Evolutionary conservation across 37 sponge, comb jelly and placozoan genomes (phyloP).

Genomic region (Bolinopsis microptera): DNA sequence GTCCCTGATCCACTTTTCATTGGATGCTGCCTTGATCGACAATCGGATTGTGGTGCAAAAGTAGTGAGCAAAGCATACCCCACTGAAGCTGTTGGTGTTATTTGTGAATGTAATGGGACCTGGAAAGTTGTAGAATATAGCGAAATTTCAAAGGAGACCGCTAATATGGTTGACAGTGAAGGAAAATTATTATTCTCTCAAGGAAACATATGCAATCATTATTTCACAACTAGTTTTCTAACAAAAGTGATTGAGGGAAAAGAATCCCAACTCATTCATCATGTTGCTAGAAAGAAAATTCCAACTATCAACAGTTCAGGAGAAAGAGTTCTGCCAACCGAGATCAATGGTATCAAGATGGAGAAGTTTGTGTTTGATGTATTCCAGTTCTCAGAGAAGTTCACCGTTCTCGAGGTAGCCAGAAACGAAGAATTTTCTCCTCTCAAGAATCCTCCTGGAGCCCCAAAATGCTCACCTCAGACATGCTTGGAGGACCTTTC

Average conservation of each 20-base stretch:
- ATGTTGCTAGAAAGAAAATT: conserved; percentile 94
- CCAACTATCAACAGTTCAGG: conserved; percentile 71
- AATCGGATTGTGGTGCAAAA: conserved; percentile 95
- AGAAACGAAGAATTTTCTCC: conserved; percentile 96
- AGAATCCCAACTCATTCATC: conserved; percentile 74
- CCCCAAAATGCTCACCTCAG: conserved; percentile 83
- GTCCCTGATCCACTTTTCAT: conserved; percentile 98
- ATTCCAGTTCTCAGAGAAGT: conserved; percentile 86
- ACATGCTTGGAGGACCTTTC: conserved; percentile 77
- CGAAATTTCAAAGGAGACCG: conserved; percentile 84
- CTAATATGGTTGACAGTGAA: conserved; percentile 76
- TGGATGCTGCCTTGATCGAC: conserved; percentile 84
- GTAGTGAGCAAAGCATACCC: conserved; percentile 87
- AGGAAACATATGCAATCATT: conserved; percentile 96
- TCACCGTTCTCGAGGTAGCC: conserved; percentile 88
- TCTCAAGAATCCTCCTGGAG: conserved; percentile 88
- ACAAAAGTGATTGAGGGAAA: conserved; percentile 72
- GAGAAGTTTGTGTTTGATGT: conserved; percentile 99
- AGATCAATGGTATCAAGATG: conserved; percentile 91
- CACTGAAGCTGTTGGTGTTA: conserved; percentile 91
- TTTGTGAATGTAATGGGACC: conserved; percentile 78
- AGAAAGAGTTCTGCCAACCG: conserved; percentile 70
- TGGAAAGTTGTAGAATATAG: conserved; percentile 96
- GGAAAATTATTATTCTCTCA: conserved; percentile 83
- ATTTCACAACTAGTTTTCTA: conserved; percentile 85